Conservation (phyloP, 2,888 invertebrate species). For the Onthophagus sagittarius region DNA sequence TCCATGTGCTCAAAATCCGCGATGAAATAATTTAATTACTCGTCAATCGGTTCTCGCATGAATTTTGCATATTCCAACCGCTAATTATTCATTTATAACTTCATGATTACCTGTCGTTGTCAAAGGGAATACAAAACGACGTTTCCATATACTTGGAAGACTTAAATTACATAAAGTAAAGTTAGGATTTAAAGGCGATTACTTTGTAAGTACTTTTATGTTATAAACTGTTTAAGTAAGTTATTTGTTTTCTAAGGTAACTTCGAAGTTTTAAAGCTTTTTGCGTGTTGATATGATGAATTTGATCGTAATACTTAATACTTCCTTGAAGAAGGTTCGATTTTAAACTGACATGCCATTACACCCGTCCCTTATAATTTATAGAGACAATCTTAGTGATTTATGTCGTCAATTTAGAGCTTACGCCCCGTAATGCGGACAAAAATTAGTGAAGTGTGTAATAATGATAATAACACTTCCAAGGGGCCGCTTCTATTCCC, state of each 20-base stretch:
- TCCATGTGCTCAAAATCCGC: neutral
- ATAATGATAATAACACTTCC: slow-evolving; percentile 21
- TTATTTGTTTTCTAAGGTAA: too few relatives aligned
- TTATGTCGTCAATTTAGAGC: slow-evolving; percentile 6
- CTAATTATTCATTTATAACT: neutral
- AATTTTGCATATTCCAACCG: neutral
- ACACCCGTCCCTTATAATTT: slow-evolving; percentile 2
- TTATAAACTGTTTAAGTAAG: too few relatives aligned
- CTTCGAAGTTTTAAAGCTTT: too few relatives aligned
- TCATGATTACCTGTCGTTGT: neutral
- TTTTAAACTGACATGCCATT: neutral
- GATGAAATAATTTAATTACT: neutral
- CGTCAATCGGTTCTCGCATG: neutral
- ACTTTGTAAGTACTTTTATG: too few relatives aligned
- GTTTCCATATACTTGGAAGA: neutral
- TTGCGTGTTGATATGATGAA: neutral
- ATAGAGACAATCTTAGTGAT: slow-evolving; percentile 6
- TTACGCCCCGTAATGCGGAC: slow-evolving; percentile 14
- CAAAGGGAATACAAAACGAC: neutral
- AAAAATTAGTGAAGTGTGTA: slow-evolving; percentile 24
- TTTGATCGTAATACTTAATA: neutral
- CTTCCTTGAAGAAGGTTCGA: neutral
- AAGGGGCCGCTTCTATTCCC: slow-evolving; percentile 13
- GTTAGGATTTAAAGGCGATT: neutral
- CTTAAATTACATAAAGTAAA: neutral